These are phyloP conservation scores for Drosophila pallidifrons DNA, from an alignment of 1,140 invertebrate species.

Conservation along the genomic window DNA sequence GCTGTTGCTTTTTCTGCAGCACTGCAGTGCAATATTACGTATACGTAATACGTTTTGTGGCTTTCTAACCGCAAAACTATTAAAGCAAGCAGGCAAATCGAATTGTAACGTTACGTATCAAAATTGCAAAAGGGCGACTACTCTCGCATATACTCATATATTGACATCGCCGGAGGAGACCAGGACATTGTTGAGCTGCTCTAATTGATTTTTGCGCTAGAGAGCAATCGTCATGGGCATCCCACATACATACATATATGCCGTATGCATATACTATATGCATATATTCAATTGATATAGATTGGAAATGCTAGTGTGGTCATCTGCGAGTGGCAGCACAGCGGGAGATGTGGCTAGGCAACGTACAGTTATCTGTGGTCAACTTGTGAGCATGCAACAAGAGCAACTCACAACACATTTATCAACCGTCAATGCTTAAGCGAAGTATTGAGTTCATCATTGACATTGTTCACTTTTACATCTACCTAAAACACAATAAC, in stretches of 20 bases:
- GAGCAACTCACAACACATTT: background rate
- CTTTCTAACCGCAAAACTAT: slow-evolving; percentile 78
- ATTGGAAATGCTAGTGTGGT: slow-evolving; percentile 28
- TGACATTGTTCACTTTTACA: slow-evolving; percentile 7
- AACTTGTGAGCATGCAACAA: slow-evolving; percentile 1
- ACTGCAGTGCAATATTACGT: slow-evolving; percentile 73
- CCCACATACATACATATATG: slow-evolving; percentile 18
- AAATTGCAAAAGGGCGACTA: slow-evolving; percentile 47
- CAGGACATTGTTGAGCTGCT: slow-evolving; percentile 49
- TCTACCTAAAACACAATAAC: background rate
- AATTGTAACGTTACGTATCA: slow-evolving; percentile 69
- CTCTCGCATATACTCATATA: background rate
- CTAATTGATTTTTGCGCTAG: slow-evolving; percentile 81
- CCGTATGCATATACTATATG: background rate
- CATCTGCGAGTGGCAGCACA: background rate
- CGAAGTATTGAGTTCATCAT: background rate
- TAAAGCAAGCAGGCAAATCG: slow-evolving; percentile 79
- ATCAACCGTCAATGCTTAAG: slow-evolving; percentile 1
- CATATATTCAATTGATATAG: slow-evolving; percentile 40
- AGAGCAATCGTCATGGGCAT: slow-evolving; percentile 63
- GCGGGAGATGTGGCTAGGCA: background rate
- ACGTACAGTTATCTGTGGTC: slow-evolving; percentile 22
- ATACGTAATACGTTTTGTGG: slow-evolving; percentile 79
- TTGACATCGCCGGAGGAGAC: slow-evolving; percentile 10
- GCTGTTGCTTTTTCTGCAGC: slow-evolving; percentile 37